Base-by-base conservation (phyloP, 2,888 invertebrate genomes). In the Tetragonisca angustula region DNA sequence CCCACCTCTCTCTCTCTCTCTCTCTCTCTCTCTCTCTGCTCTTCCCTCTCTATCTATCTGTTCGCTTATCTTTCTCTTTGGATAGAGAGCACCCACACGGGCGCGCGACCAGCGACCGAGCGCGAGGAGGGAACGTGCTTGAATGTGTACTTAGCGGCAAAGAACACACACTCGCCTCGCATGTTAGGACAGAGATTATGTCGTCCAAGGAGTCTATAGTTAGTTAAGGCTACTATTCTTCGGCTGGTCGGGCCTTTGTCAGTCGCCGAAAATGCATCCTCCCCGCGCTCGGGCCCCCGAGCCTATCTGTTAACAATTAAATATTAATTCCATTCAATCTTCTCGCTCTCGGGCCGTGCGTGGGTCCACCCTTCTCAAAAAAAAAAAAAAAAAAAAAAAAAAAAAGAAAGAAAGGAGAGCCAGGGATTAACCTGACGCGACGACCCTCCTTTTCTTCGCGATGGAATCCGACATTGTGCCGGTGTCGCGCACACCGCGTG, bases 81-180 rank as follows among this genome's bases (percentile, higher is more conserved):
- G n/a, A 59, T 59, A n/a, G 59, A 52, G 21, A 19, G 56, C 59
- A 71, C 71, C 76, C 65, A 83, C 75, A 72, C 68, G 4, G n/a
- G 62, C 79, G 61, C 9, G 2, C 52, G 27, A n/a, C 56, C 50
- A 49, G 68, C 64, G 49, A 67, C 11, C 61, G 76, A 61, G 15
- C 73, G 64, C 70, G 81, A 75, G 78, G 80, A 76, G 79, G 79
- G 79, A 88, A 85, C 87, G 79, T 77, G 88, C 91, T 91, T 89
- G 89, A 91, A 90, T 92, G 91, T 92, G 92, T 93, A 92, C 90
- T 93, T 91, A 92, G 91, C 91, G 91, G 91, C 89, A 81, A 88
- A 90, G 91, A 91, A 91, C 90, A 91, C 90, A 91, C 88, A 91
- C 89, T 88, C 87, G 87, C 83, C 74, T 86, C 87, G 84, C 87